Evolutionary conservation across 1,140 invertebrate genomes (phyloP).

Genomic region (Drosophila seguyi): DNA sequence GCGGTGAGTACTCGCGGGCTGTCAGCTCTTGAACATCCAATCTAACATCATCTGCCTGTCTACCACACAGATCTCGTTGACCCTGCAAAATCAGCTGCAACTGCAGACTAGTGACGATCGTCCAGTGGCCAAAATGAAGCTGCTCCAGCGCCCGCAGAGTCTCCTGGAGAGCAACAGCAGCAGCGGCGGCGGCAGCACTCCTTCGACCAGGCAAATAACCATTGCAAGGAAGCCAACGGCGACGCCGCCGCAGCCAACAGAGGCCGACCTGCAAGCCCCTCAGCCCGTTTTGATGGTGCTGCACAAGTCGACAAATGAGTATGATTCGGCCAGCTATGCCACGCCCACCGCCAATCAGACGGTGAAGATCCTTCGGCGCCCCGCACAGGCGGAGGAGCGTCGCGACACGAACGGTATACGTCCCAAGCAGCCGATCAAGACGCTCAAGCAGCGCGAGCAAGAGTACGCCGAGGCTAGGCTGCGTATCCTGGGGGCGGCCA

Average conservation of each 20-base stretch:
- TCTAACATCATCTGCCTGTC: neutral
- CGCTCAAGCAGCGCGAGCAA: slow-evolving; percentile 93
- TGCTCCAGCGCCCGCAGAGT: slow-evolving; percentile 85
- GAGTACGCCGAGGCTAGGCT: slow-evolving; percentile 94
- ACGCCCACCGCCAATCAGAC: slow-evolving; percentile 89
- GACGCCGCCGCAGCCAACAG: slow-evolving; percentile 56
- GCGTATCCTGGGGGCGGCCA: slow-evolving; percentile 92
- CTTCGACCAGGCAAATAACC: slow-evolving; percentile 86
- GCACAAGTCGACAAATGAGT: slow-evolving; percentile 78
- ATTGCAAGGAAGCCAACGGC: slow-evolving; percentile 85
- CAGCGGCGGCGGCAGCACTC: slow-evolving; percentile 38
- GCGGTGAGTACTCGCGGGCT: slow-evolving; percentile 85
- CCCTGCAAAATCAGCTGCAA: slow-evolving; percentile 73
- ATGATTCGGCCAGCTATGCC: slow-evolving; percentile 86
- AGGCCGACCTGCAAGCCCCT: slow-evolving; percentile 52
- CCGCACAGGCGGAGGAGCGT: slow-evolving; percentile 88
- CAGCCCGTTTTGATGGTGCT: slow-evolving; percentile 80
- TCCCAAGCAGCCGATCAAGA: slow-evolving; percentile 91
- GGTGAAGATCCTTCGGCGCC: slow-evolving; percentile 93
- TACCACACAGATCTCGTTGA: slow-evolving; percentile 60
- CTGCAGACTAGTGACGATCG: slow-evolving; percentile 53
- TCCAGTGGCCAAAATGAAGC: slow-evolving; percentile 77
- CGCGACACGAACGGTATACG: slow-evolving; percentile 85
- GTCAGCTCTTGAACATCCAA: neutral
- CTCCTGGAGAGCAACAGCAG: slow-evolving; percentile 46